phyloP scores from a whole-genome alignment of 2,888 invertebrate species.

The Molanna angustata region DNA sequence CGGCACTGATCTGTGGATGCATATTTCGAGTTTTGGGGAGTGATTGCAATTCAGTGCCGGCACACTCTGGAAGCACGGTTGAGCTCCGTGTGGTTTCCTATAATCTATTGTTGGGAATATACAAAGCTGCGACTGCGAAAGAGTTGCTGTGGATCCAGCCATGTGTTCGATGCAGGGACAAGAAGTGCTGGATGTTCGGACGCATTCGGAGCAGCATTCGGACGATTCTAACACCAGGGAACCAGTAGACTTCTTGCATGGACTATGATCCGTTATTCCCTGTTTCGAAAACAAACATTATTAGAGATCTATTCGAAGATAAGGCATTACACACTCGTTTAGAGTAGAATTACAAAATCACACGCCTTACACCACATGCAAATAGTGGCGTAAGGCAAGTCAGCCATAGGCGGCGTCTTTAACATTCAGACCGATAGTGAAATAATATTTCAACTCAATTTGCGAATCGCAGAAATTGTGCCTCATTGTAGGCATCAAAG shows the following conservation, averaged over 20 bases:
- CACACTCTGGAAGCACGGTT: conserved; percentile 28
- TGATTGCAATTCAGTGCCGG: conserved; percentile 28
- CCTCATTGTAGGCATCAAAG: too few species aligned
- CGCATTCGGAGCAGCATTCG: conserved; percentile 43
- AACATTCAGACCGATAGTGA: too few species aligned
- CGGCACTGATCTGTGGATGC: conserved; percentile 27
- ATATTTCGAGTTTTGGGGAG: conserved; percentile 17
- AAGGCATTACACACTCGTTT: too few species aligned
- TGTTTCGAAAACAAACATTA: too few species aligned
- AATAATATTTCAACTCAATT: too few species aligned
- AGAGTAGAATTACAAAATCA: too few species aligned
- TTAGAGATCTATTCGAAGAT: too few species aligned
- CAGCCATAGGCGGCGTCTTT: too few species aligned
- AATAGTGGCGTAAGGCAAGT: too few species aligned
- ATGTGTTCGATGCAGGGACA: conserved; percentile 68
- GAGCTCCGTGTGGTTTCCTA: conserved; percentile 8
- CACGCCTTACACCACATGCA: too few species aligned
- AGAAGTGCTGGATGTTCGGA: conserved; percentile 59
- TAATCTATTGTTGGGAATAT: conserved; percentile 26
- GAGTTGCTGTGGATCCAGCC: conserved; percentile 36
- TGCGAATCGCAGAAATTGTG: too few species aligned
- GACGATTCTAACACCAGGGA: conserved; percentile 51
- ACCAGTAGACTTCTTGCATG: conserved; percentile 51
- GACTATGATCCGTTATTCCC: conserved; percentile 58
- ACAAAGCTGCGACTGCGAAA: conserved; percentile 28